A percentile compares a stretch with the other conserved stretches of the same genome.
phyloP scores from a whole-genome alignment of 2,113 vertebrate genomes.

The Thryonomys swinderianus region DNA sequence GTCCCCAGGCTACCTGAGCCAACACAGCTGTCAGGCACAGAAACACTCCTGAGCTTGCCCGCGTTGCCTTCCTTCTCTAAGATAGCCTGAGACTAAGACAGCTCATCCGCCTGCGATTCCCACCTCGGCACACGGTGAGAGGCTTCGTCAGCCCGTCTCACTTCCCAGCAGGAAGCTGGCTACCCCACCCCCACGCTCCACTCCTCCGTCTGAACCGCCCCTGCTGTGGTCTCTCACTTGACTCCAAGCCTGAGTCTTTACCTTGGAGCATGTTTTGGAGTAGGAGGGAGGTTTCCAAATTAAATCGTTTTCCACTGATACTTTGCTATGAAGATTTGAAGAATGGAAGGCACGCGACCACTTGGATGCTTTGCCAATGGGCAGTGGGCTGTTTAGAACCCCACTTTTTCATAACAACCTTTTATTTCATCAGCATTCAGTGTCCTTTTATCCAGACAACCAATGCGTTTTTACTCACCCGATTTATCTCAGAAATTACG shows the following conservation, averaged over 20 bases:
- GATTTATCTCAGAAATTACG: background rate
- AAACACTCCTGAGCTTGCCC: conserved; percentile 17
- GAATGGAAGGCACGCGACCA: background rate
- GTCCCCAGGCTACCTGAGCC: background rate
- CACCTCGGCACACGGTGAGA: accelerated
- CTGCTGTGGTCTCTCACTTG: background rate
- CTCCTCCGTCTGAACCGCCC: background rate
- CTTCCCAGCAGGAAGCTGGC: background rate
- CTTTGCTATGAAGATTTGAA: background rate
- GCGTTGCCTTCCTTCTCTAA: background rate
- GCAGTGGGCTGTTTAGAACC: background rate
- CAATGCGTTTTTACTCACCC: background rate
- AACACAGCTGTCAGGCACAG: background rate
- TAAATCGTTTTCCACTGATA: background rate
- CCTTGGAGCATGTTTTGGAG: background rate
- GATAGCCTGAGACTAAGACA: background rate
- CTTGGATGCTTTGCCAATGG: background rate
- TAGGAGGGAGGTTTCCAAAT: background rate
- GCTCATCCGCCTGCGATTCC: background rate
- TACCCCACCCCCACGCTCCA: accelerated
- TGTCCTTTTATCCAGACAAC: background rate
- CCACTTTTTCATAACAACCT: background rate
- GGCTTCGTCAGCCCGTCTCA: accelerated
- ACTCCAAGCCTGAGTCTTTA: background rate
- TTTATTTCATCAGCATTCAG: background rate